phyloP scores from a whole-genome alignment of 2,797 vertebrate genomes.

The Dromococcyx pavoninus region DNA sequence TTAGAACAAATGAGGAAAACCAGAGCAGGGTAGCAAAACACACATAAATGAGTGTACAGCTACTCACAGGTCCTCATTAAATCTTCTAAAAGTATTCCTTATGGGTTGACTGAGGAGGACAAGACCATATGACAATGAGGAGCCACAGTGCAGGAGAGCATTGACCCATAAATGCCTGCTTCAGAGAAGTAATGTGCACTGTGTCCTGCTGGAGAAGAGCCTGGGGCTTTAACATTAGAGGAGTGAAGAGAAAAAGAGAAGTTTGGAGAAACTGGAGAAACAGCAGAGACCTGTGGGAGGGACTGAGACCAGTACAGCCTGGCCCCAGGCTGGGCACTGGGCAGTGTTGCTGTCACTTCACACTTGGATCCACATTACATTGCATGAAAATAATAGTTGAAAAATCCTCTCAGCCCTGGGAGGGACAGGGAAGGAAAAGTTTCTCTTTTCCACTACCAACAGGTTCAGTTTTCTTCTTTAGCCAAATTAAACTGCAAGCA shows the following conservation, averaged over 20 bases:
- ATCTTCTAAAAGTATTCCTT: not conserved
- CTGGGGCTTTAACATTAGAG: not conserved
- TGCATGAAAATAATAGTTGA: not conserved
- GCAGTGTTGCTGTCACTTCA: not conserved
- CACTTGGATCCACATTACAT: not conserved
- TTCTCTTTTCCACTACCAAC: not conserved
- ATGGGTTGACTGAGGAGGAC: not conserved
- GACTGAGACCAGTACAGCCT: not conserved
- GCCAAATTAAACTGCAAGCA: not conserved
- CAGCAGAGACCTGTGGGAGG: not conserved
- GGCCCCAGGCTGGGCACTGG: not conserved
- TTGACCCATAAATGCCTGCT: not conserved
- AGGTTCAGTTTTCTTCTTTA: not conserved
- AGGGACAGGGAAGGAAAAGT: accelerated
- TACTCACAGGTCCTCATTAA: not conserved
- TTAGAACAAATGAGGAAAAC: not conserved
- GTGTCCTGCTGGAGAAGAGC: not conserved
- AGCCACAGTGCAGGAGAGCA: not conserved
- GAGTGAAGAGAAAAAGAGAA: not conserved
- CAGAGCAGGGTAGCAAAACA: not conserved
- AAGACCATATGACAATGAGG: not conserved
- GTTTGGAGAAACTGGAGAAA: not conserved
- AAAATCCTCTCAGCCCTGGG: not conserved
- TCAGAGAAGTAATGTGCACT: not conserved
- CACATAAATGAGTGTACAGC: not conserved